A percentile compares a stretch with the other conserved stretches of the same genome.
Conservation (phyloP, 2,113 vertebrate genomes). For the Lepus americanus region DNA sequence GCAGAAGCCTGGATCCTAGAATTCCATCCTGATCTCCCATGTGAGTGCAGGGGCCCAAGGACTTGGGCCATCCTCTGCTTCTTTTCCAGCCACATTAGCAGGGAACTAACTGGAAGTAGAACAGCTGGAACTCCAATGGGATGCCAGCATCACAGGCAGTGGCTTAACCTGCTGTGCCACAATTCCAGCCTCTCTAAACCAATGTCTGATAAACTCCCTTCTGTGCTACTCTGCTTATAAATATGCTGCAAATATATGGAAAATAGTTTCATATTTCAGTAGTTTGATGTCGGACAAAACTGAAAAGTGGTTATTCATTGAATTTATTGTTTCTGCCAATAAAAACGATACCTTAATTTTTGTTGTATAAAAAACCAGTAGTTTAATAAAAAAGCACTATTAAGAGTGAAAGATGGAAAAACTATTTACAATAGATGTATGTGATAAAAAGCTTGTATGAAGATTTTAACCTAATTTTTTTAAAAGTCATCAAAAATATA, state of each 20-base stretch:
- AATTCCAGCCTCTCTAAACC: not conserved
- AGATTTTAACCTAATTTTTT: not conserved
- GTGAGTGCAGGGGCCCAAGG: too few relatives aligned
- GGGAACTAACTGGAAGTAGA: too few relatives aligned
- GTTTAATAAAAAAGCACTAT: not conserved
- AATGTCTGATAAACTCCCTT: not conserved
- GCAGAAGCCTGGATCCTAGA: too few relatives aligned
- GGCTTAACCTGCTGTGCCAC: too few relatives aligned
- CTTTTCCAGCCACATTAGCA: too few relatives aligned
- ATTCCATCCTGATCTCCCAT: too few relatives aligned
- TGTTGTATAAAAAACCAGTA: not conserved
- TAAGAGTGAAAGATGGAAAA: not conserved
- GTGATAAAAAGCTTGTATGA: not conserved
- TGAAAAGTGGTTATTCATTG: not conserved
- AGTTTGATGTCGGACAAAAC: not conserved
- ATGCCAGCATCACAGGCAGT: too few relatives aligned
- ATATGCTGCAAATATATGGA: not conserved
- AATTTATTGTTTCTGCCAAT: not conserved
- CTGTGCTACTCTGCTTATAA: not conserved
- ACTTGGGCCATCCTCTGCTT: too few relatives aligned
- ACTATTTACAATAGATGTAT: not conserved
- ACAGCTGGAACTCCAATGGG: too few relatives aligned
- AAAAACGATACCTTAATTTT: not conserved
- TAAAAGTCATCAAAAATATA: not conserved
- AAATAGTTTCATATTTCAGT: not conserved